Evolutionary conservation across 2,888 invertebrate species (phyloP).

Genomic region (Syritta pipiens): DNA sequence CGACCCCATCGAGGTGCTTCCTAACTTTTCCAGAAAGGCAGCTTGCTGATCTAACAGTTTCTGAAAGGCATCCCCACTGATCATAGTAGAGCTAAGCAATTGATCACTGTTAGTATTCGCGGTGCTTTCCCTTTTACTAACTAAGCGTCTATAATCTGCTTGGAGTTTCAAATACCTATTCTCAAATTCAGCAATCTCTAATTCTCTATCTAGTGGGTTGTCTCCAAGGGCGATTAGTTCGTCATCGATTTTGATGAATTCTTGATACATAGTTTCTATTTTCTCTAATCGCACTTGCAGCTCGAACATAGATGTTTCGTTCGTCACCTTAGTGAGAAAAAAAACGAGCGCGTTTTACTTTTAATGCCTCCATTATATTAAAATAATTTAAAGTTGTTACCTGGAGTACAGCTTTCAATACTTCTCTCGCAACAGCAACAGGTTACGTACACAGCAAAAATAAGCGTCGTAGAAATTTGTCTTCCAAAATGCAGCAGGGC

Average conservation of each 20-base stretch:
- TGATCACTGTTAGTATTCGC: too few relatives aligned
- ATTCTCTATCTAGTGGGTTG: not conserved
- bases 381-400: not conserved
- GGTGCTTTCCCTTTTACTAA: too few relatives aligned
- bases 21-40: too few relatives aligned
- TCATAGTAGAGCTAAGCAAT: too few relatives aligned
- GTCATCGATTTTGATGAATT: not conserved
- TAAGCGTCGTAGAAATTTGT: not conserved
- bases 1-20: too few relatives aligned
- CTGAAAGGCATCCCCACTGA: too few relatives aligned
- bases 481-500: not conserved
- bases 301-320: too few relatives aligned
- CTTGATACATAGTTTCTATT: not conserved
- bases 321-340: not conserved
- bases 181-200: too few relatives aligned
- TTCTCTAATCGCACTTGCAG: not conserved
- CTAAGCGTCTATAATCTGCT: too few relatives aligned
- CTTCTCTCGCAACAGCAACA: not conserved
- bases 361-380: not conserved
- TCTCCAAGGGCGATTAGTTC: not conserved
- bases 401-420: not conserved
- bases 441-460: not conserved
- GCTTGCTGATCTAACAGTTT: too few relatives aligned
- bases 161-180: too few relatives aligned
- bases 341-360: not conserved